Evolutionary conservation across 2,888 invertebrate genomes (phyloP), one percentile per base, ranked within the genome.

Genomic region (Norana najaformis): DNA sequence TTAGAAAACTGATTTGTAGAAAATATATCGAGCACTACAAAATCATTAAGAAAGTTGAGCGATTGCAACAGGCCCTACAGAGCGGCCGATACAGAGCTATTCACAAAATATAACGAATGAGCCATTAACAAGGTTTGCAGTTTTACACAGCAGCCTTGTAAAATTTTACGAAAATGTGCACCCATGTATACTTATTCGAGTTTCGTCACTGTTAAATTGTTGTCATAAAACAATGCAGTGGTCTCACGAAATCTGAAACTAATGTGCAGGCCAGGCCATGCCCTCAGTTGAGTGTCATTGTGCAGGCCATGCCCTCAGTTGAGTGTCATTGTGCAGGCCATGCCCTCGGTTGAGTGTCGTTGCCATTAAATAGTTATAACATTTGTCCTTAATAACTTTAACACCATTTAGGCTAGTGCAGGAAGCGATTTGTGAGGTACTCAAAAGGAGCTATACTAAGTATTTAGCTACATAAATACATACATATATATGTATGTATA

Each of bases 1-100:
- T 5, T 23, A 30, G 30, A n/a, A 30, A 47, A 69, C 69, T n/a
- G 69, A 13, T 69, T 69, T 30, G 69, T 69, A 69, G 6, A 69
- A 69, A 69, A 69, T 69, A 69, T 69, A 69, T 69, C n/a, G 11
- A n/a, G 69, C 69, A 69, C n/a, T 69, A 69, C 5, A 47, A 69
- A 69, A 69, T 69, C 69, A 69, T 69, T 69, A 69, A 30, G n/a
- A 69, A 69, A 69, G 69, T 69, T 69, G 69, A 69, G 69, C 69
- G n/a, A 69, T n/a, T 69, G 30, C 20, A 47, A 47, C 47, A 11
- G n/a, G 30, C 30, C n/a, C n/a, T n/a, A 69, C 13, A 69, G n/a
- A 69, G 69, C 30, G 69, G 69, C 69, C 69, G 8, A 30, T n/a
- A 8, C 11, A 69, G 30, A 69, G 69, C 5, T 69, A 69, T 69